phyloP scores from a whole-genome alignment of 37 sponge, comb jelly and placozoan species.

The Crambe crambe region DNA sequence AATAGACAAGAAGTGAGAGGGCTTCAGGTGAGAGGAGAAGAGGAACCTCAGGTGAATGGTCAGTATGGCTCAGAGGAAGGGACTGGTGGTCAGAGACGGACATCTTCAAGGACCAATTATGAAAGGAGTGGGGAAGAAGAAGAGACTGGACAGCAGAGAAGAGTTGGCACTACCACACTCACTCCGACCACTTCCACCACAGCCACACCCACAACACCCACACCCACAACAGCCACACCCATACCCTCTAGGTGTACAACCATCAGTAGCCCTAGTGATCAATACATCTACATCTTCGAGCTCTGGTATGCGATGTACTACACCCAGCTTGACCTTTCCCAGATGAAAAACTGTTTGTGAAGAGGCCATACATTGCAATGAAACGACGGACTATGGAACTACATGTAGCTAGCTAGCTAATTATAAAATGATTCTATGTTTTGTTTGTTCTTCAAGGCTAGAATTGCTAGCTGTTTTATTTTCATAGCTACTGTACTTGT shows the following conservation, averaged over 20 bases:
- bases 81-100: too few relatives aligned
- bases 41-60: neutral
- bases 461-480: too few relatives aligned
- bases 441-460: too few relatives aligned
- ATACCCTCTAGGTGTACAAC: neutral
- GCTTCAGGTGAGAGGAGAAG: too few relatives aligned
- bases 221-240: neutral
- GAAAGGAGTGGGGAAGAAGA: neutral
- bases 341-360: neutral
- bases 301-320: conserved; percentile 23
- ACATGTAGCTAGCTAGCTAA: neutral
- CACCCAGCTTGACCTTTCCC: neutral
- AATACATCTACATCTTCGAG: conserved; percentile 16
- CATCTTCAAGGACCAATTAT: too few relatives aligned
- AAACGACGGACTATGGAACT: neutral
- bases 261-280: neutral
- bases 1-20: too few relatives aligned
- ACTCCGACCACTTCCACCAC: neutral
- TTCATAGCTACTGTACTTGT: too few relatives aligned
- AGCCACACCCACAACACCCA: neutral
- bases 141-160: neutral
- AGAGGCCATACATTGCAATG: neutral
- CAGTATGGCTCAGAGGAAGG: neutral
- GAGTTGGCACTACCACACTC: neutral
- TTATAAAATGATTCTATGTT: neutral